phyloP scores from a whole-genome alignment of 1,140 invertebrate species.

The Stenopsyche tienmushanensis region DNA sequence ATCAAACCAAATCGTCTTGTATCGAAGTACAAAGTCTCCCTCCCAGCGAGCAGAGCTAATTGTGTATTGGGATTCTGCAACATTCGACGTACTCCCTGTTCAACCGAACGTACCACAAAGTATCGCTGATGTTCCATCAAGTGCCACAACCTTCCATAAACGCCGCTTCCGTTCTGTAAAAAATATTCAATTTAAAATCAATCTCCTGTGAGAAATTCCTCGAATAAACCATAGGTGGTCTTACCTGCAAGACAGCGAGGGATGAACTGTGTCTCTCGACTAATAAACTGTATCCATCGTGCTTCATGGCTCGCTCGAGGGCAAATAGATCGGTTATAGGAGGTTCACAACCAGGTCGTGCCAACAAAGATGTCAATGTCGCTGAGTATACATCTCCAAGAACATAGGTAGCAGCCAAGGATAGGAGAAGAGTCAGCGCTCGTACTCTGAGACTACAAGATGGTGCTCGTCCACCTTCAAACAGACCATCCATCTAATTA shows the following conservation, averaged over 20 bases:
- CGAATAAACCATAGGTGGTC: too few relatives aligned
- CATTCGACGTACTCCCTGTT: slow-evolving; percentile 64
- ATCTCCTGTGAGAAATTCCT: background rate
- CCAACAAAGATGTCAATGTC: slow-evolving; percentile 68
- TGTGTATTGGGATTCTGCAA: slow-evolving; percentile 51
- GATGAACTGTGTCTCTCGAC: slow-evolving; percentile 70
- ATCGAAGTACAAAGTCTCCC: slow-evolving; percentile 70
- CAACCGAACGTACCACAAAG: slow-evolving; percentile 63
- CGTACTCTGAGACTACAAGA: slow-evolving; percentile 61
- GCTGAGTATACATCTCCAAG: slow-evolving; percentile 73
- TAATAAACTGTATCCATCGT: slow-evolving; percentile 60
- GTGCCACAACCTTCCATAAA: slow-evolving; percentile 64
- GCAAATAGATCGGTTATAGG: slow-evolving; percentile 64
- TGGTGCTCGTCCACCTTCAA: slow-evolving; percentile 49
- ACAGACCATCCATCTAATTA: background rate
- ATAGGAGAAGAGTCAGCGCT: slow-evolving; percentile 62
- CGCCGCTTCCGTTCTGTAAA: slow-evolving; percentile 68
- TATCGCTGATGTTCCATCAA: slow-evolving; percentile 61
- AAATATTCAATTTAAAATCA: background rate
- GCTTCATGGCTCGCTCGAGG: slow-evolving; percentile 62
- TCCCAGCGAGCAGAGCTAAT: slow-evolving; percentile 64
- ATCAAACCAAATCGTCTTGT: slow-evolving; percentile 69
- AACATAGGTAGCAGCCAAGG: slow-evolving; percentile 68
- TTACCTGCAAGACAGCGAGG: slow-evolving; percentile 65
- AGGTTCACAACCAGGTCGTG: slow-evolving; percentile 62